These are phyloP conservation scores for Rhea pennata DNA, from an alignment of 2,113 vertebrate species.

Conservation along the genomic window DNA sequence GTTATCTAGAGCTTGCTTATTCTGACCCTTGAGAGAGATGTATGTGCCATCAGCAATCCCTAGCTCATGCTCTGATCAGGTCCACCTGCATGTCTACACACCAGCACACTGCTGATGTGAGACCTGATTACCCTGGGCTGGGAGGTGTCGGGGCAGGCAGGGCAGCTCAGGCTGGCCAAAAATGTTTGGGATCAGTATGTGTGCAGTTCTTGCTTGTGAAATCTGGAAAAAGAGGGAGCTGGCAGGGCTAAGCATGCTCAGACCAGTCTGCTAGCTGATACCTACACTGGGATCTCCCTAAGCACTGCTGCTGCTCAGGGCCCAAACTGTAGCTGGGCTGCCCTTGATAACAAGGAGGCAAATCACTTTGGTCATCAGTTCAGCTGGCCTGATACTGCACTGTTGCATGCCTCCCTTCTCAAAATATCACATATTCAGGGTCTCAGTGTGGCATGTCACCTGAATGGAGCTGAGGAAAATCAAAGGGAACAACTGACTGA, in stretches of 20 bases:
- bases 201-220: background rate
- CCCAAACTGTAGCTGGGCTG: too few species aligned
- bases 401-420: too few species aligned
- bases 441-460: background rate
- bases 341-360: background rate
- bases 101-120: accelerated
- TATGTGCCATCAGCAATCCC: background rate
- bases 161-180: background rate
- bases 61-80: background rate
- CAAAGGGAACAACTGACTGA: background rate
- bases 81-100: accelerated
- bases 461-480: background rate
- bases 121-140: too few species aligned
- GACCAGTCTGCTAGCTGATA: background rate
- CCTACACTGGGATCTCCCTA: background rate
- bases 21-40: background rate
- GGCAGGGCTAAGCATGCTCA: accelerated
- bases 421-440: too few species aligned
- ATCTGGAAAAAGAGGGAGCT: background rate
- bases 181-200: accelerated
- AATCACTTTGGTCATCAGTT: background rate
- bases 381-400: too few species aligned
- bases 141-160: background rate
- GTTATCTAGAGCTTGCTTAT: background rate
- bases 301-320: too few species aligned